Evolutionary conservation across 1,140 invertebrate species (phyloP).

Genomic region (Nymphalis io): DNA sequence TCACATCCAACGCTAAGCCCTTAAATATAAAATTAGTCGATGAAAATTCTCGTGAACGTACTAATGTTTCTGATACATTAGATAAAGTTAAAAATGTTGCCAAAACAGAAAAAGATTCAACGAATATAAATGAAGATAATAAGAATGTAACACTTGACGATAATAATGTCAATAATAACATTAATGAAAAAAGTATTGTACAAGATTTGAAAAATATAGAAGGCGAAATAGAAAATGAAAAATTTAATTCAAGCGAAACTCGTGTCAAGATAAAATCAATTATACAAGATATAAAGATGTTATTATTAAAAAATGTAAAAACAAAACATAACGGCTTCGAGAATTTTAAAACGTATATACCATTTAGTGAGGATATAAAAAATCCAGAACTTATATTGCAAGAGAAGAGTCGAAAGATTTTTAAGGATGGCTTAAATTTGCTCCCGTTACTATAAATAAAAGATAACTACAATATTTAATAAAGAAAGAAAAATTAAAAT

Average conservation of each 20-base stretch:
- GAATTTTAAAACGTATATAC: slow-evolving; percentile 35
- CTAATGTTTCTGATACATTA: neutral
- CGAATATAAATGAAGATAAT: neutral
- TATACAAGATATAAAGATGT: slow-evolving; percentile 29
- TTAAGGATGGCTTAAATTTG: slow-evolving; percentile 37
- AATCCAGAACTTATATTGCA: slow-evolving; percentile 26
- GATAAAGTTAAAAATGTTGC: no score
- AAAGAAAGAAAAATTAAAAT: no score
- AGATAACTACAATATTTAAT: neutral
- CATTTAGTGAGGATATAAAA: slow-evolving; percentile 42
- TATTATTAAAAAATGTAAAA: slow-evolving; percentile 24
- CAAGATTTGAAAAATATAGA: slow-evolving; percentile 30
- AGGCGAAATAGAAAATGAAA: slow-evolving; percentile 19
- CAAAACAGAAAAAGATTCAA: no score
- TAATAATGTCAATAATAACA: no score
- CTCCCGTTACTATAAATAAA: neutral
- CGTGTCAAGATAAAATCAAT: slow-evolving; percentile 16
- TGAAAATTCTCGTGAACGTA: neutral
- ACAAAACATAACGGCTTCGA: slow-evolving; percentile 6
- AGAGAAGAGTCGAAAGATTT: slow-evolving; percentile 15
- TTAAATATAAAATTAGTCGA: slow-evolving; percentile 9
- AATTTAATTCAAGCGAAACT: neutral
- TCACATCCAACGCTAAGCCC: slow-evolving; percentile 29
- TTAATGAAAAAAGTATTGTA: slow-evolving; percentile 4
- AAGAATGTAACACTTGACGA: no score